Base-by-base conservation (phyloP, 2,797 vertebrate genomes). In the Platyrinchus mystaceus region DNA sequence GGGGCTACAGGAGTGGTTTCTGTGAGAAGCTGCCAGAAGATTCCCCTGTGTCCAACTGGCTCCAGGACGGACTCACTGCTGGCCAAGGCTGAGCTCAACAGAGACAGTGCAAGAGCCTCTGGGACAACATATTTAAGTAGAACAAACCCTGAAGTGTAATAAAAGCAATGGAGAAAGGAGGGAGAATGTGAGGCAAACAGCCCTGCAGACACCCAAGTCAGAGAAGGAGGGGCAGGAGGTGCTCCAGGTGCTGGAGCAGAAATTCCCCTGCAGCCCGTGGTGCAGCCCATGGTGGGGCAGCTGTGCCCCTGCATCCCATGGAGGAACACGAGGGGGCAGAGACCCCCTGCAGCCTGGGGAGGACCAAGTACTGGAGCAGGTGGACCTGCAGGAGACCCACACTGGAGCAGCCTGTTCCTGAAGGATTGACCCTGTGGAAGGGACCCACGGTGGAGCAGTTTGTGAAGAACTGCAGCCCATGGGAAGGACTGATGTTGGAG, bases 51-150 rank as follows among this genome's bases (percentile, higher is more conserved):
- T 26, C 73, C 4, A 82, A 23, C 27, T 11, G 15, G 24, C 24
- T 59, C 58, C 36, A 59, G 23, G 23, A 27, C 2, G 4, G 55
- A 52, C 17, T 13, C 1, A 0, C 11, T 1, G 0, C 10, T 32
- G n/a, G 39, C 14, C 46, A 44, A 44, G 18, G 16, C 27, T 4
- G 5, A 71, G 37, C 18, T 56, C 46, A 27, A 3, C 26, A 43
- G 44, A 8, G 2, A 59, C 3, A 3, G 21, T 9, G 9, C n/a
- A 12, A 53, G 56, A 9, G 4, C n/a, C 27, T 37, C 18, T 32
- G 18, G n/a, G 39, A n/a, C 9, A 62, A 71, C 7, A 11, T 8
- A 27, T 21, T 52, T 44, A 62, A 71, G 7, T 14, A 12, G 28
- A 9, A 6, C 7, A 21, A 52, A 60, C 12, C 36, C 58, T 30